Conservation (phyloP, 1,140 invertebrate genomes). For the Brachionus asplanchnoidis region DNA sequence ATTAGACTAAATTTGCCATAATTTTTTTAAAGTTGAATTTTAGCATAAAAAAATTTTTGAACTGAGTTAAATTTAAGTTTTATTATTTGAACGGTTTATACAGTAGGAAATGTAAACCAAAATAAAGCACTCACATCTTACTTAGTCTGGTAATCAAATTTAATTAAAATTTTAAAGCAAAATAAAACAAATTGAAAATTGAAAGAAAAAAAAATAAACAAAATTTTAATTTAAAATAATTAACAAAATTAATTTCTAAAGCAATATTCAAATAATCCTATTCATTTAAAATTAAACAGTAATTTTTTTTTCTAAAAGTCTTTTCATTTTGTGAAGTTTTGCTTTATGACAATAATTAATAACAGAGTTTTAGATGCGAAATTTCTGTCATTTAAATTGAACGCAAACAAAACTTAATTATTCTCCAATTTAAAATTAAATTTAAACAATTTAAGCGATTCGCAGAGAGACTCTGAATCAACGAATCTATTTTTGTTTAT, state of each 20-base stretch:
- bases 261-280: neutral
- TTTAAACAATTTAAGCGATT: slow-evolving; percentile 30
- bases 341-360: neutral
- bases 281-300: neutral
- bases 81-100: neutral
- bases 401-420: slow-evolving; percentile 16
- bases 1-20: neutral
- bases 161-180: neutral
- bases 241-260: neutral
- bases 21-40: neutral
- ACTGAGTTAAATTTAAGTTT: neutral
- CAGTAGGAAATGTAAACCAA: neutral
- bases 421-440: neutral
- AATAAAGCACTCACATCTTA: neutral
- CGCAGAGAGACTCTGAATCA: neutral
- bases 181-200: neutral
- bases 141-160: neutral
- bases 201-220: neutral
- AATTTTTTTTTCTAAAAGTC: neutral
- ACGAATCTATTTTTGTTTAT: slow-evolving; percentile 13
- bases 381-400: slow-evolving; percentile 23
- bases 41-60: neutral
- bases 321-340: neutral
- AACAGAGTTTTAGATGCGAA: slow-evolving; percentile 15
- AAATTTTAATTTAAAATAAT: neutral